Conservation (phyloP, 1,140 invertebrate species). For the Aleiodes sp. region DNA sequence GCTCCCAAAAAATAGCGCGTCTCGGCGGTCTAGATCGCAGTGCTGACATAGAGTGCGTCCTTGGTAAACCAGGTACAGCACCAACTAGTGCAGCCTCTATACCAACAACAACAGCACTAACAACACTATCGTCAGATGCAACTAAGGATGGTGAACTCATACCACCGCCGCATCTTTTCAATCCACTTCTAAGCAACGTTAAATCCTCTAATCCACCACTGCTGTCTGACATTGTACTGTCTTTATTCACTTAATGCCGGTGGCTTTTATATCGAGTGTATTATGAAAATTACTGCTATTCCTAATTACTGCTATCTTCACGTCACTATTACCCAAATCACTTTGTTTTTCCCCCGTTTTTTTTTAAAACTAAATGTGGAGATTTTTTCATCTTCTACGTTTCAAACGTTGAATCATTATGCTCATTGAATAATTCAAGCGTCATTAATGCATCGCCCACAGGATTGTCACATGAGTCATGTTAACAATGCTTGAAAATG, state of each 20-base stretch:
- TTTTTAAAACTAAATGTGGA: no score
- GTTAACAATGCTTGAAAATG: no score
- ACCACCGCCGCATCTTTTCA: constrained; percentile 66
- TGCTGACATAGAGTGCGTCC: constrained; percentile 82
- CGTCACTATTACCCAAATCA: no score
- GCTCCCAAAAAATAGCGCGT: constrained; percentile 78
- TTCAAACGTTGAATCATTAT: not conserved
- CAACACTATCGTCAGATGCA: constrained; percentile 44
- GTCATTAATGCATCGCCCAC: not conserved
- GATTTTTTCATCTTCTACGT: not conserved
- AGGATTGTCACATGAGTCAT: no score
- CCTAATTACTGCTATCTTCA: no score
- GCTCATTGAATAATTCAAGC: not conserved
- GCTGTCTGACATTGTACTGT: constrained; percentile 52
- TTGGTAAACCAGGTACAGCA: constrained; percentile 67
- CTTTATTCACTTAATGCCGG: not conserved
- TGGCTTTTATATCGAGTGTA: no score
- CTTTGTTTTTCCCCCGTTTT: no score
- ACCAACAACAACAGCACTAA: constrained; percentile 46
- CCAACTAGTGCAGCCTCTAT: constrained; percentile 47
- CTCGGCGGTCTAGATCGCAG: constrained; percentile 76
- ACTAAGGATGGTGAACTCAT: constrained; percentile 64
- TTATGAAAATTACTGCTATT: no score
- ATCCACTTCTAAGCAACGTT: constrained; percentile 60
- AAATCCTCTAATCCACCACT: constrained; percentile 60